Evolutionary conservation across 2,113 vertebrate genomes (phyloP), one percentile per base, ranked within the genome.

Genomic region (Ictalurus punctatus): DNA sequence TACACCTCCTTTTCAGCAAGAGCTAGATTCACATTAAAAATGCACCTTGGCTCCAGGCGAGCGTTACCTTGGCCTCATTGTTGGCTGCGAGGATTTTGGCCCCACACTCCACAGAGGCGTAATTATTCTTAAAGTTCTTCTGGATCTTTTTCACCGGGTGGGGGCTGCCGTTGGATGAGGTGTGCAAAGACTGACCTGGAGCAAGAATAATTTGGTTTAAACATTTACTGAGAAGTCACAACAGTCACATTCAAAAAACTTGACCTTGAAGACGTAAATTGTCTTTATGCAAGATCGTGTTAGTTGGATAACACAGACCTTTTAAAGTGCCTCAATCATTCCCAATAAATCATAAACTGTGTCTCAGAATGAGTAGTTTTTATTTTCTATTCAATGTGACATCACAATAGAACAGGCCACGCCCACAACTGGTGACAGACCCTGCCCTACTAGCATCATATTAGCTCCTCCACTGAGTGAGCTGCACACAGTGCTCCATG

Each of bases 11-110:
- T 59, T 37, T 21, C 27, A 34, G 54, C 16, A 6, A 61, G 21
- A 37, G 19, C 3, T 23, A 40, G 13, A 37, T 23, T 58, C n/a
- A 37, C 54, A 37, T 59, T 59, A 81, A 56, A 10, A n/a, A 25
- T 48, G 34, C 8, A 10, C 48, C 21, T 19, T 84, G 19, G 14
- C 3, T 23, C n/a, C 30, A 40, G 30, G 4, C 23, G 30, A 12
- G 83, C n/a, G 21, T 61, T 95, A 99, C 98, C 98, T 99, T 99
- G 92, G 98, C 98, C 92, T 99, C 98, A 8, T 94, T 97, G 94
- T 99, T 99, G 19, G 98, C 97, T 92, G 98, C 96, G 83, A 99
- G 94, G 91, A 99, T 99, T 95, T 99, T 99, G 93, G 98, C 98
- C 89, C 98, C 98, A 88, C 98, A 99, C 92, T 99, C 98, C 17